Evolutionary conservation across 2,113 vertebrate species (phyloP), one percentile per base, ranked within the genome.

Genomic region (Panurus biarmicus): DNA sequence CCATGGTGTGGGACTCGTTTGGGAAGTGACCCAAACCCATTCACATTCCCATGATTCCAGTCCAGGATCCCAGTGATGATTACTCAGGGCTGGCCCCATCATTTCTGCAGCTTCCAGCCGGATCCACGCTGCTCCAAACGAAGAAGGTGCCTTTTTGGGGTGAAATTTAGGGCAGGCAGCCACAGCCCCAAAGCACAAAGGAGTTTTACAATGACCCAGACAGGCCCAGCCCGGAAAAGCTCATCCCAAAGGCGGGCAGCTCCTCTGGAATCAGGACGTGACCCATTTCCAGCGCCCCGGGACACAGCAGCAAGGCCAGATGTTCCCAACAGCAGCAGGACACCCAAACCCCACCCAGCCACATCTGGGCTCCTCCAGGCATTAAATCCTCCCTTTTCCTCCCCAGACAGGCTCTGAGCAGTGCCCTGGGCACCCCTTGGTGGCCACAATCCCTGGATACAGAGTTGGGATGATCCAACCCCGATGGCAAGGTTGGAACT

Each of bases 331-430:
- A 79, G 86, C 69, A 67, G 44, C 31, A 11, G 50, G 71, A 83
- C 74, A 47, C 93, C 65, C 73, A 38, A 24, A 89, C n/a, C 84
- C 82, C 47, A 64, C 70, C 57, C 87, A 50, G 16, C 23, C 85
- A 67, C 57, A 67, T 35, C 86, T 78, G 80, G 64, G 33, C 56
- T 86, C 57, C 70, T 24, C 2, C 12, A 81, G 74, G 31, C 53
- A 45, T 9, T 5, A 24, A 25, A 79, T 48, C 50, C 25, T 2
- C 1, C 1, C 11, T 8, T 66, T 35, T 44, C 67, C 26, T 70
- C 60, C 67, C 60, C 7, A 3, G 6, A 22, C 0, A 0, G 45
- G 40, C 6, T 6, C 23, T 0, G 22, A 54, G 53, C 1, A 5
- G 35, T 8, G 38, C 51, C 35, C 45, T 9, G 69, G 47, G 9